Percentiles rank a stretch among this genome's conserved stretches.
Conservation (phyloP, 1,140 invertebrate species). For the Calephelis virginiensis region DNA sequence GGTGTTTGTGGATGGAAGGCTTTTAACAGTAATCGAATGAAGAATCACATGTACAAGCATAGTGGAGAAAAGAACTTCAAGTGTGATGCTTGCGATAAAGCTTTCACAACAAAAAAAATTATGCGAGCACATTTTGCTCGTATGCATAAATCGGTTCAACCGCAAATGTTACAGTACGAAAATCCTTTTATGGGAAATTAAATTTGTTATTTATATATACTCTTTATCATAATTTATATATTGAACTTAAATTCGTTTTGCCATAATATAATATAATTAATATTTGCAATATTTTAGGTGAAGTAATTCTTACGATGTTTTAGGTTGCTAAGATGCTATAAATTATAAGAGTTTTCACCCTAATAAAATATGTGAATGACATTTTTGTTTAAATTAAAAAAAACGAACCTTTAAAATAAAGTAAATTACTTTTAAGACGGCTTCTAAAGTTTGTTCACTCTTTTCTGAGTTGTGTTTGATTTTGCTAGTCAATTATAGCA, state of each 20-base stretch:
- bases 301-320: no score
- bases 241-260: background rate
- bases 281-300: background rate
- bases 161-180: conserved; percentile 41
- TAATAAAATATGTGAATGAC: no score
- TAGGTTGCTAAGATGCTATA: no score
- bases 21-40: conserved; percentile 57
- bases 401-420: no score
- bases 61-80: conserved; percentile 71
- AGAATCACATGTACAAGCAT: conserved; percentile 70
- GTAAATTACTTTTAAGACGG: no score
- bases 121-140: conserved; percentile 62
- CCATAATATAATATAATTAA: background rate
- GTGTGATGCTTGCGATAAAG: conserved; percentile 61
- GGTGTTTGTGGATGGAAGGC: conserved; percentile 64
- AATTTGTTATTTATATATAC: conserved; percentile 10
- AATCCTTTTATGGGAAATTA: conserved; percentile 43
- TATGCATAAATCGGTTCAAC: conserved; percentile 54
- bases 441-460: no score
- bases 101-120: conserved; percentile 66
- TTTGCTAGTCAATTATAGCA: no score
- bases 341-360: no score
- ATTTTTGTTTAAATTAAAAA: no score
- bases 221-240: background rate
- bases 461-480: no score